Conservation (phyloP, 2,888 invertebrate species). For the Drosophila demipolita region DNA sequence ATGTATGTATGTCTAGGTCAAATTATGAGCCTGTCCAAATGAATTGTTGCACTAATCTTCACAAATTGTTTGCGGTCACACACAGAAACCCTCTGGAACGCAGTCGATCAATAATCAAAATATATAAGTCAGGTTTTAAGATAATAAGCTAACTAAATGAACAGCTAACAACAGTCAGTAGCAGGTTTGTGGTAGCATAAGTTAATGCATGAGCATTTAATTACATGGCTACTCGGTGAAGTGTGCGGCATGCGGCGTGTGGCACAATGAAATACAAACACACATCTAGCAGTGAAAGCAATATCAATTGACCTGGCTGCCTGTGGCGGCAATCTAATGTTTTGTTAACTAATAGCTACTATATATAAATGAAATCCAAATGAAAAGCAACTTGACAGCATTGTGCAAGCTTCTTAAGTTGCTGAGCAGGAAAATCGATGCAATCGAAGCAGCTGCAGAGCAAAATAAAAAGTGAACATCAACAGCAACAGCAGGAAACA, state of each 20-base stretch:
- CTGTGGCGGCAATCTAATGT: constrained; percentile 43
- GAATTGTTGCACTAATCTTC: constrained; percentile 24
- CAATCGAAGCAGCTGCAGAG: constrained; percentile 62
- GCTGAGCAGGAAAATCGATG: constrained; percentile 70
- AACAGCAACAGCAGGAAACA: constrained; percentile 18
- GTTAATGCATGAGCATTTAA: constrained; percentile 56
- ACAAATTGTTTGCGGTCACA: constrained; percentile 15
- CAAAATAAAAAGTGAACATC: constrained; percentile 6
- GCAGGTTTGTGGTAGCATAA: constrained; percentile 42
- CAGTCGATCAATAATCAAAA: constrained; percentile 39
- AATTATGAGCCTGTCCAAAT: constrained; percentile 36
- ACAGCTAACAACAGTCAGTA: constrained; percentile 11
- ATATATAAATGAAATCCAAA: constrained; percentile 67
- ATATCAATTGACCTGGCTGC: constrained; percentile 51
- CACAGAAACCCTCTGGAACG: constrained; percentile 1
- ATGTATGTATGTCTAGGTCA: constrained; percentile 12
- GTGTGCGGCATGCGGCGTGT: constrained; percentile 6
- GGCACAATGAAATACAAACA: constrained; percentile 37
- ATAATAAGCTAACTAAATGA: constrained; percentile 43
- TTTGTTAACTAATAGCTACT: constrained; percentile 15
- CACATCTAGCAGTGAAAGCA: neutral
- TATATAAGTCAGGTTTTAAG: too few relatives aligned
- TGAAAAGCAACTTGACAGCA: constrained; percentile 57
- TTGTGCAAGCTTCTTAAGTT: constrained; percentile 41
- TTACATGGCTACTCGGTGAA: constrained; percentile 49